Conservation (phyloP, 2,113 vertebrate genomes). For the Petaurus breviceps region DNA sequence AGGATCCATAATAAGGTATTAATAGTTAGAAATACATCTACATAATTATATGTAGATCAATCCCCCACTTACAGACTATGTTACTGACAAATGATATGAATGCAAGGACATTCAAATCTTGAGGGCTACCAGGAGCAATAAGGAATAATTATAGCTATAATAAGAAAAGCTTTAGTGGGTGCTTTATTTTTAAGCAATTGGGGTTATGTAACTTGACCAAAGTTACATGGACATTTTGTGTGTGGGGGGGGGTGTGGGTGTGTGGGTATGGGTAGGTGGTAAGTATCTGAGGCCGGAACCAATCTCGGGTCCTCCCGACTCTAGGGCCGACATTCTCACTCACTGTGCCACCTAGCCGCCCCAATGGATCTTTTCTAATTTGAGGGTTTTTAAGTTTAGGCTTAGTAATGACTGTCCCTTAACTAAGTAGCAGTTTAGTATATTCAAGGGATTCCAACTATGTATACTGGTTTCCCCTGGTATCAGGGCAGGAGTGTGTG, state of each 20-base stretch:
- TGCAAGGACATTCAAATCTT: not conserved
- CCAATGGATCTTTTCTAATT: not conserved
- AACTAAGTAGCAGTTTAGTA: not conserved
- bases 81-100: not conserved
- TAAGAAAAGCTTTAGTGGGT: not conserved
- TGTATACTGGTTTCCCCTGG: not conserved
- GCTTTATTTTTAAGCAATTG: no score
- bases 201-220: no score
- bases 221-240: no score
- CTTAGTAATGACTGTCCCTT: not conserved
- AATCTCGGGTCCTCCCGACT: no score
- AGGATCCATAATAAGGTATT: not conserved
- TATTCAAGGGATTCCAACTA: not conserved
- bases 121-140: not conserved
- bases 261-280: no score
- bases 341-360: no score
- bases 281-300: no score
- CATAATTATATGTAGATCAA: not conserved
- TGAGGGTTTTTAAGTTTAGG: not conserved
- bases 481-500: not conserved
- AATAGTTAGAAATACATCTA: not conserved
- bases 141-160: no score
- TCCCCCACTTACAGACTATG: not conserved
- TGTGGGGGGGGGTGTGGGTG: no score
- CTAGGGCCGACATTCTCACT: no score